These are phyloP conservation scores for Panulirus ornatus DNA, from an alignment of 1,140 invertebrate genomes.

Conservation along the genomic window DNA sequence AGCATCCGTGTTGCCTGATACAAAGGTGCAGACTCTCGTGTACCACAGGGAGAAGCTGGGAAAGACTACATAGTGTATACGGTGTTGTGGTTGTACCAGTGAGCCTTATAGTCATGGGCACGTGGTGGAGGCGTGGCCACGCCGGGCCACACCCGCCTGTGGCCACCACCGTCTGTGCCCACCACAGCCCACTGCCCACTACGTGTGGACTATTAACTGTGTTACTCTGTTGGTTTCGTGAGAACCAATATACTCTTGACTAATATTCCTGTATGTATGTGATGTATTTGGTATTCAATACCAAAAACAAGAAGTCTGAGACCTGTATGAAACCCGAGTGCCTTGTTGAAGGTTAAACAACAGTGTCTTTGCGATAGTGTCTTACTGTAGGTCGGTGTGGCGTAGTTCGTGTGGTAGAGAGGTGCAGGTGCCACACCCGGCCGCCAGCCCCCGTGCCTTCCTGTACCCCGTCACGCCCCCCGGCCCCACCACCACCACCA, in stretches of 20 bases:
- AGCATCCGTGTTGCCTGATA: conserved; percentile 8
- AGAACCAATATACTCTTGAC: conserved; percentile 44
- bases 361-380: conserved; percentile 66
- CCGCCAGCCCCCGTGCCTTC: not conserved
- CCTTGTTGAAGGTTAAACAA: conserved; percentile 63
- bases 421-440: not conserved
- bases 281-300: conserved; percentile 63
- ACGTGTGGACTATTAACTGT: conserved; percentile 32
- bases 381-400: conserved; percentile 60
- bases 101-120: conserved; percentile 58
- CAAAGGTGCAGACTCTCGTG: conserved; percentile 20
- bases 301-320: conserved; percentile 48
- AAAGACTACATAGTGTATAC: conserved; percentile 20
- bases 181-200: conserved; percentile 22
- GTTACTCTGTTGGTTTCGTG: conserved; percentile 45
- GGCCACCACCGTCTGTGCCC: not conserved
- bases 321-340: conserved; percentile 63
- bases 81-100: conserved; percentile 57
- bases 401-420: conserved; percentile 19
- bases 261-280: conserved; percentile 56
- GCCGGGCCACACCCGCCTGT: not conserved
- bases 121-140: conserved; percentile 24
- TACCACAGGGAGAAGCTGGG: conserved; percentile 3
- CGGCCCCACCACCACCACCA: not conserved
- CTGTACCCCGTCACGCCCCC: not conserved